A percentile compares a stretch with the other conserved stretches of the same genome.
phyloP scores from a whole-genome alignment of 1,140 invertebrate genomes.

The Euura lappo region DNA sequence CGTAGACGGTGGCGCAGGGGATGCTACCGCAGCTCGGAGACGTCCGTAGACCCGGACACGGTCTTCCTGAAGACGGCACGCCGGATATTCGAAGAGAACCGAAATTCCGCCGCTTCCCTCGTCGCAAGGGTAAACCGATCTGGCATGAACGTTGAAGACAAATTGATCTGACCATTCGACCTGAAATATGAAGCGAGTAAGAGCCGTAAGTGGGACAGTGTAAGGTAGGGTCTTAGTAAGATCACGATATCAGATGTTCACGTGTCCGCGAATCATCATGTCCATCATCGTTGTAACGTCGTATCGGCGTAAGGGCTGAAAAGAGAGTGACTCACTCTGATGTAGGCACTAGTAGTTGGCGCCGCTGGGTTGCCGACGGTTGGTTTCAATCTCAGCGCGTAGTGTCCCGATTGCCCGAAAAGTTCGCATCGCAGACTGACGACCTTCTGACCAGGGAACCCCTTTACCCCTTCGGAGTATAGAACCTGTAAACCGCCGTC shows the following conservation, averaged over 20 bases:
- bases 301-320: not conserved
- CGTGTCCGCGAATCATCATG: not conserved
- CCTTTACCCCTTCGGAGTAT: constrained; percentile 72
- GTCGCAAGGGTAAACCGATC: constrained; percentile 81
- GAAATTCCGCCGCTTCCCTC: constrained; percentile 69
- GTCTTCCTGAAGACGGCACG: constrained; percentile 78
- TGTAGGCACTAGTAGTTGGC: constrained; percentile 68
- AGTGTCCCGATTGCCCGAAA: constrained; percentile 80
- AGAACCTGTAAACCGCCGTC: constrained; percentile 59
- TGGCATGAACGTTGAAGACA: constrained; percentile 80
- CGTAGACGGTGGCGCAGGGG: constrained; percentile 61
- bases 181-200: constrained; percentile 53
- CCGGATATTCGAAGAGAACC: constrained; percentile 82
- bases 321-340: constrained; percentile 61
- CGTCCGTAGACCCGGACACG: constrained; percentile 77
- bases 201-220: not conserved
- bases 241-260: not conserved
- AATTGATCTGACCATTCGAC: constrained; percentile 83
- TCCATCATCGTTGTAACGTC: constrained; percentile 6
- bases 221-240: too few relatives aligned
- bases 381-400: constrained; percentile 71
- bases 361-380: constrained; percentile 58
- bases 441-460: constrained; percentile 70
- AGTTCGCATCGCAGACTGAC: constrained; percentile 74
- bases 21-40: constrained; percentile 70